These are phyloP conservation scores for Oryzias sinensis DNA, from an alignment of 2,797 vertebrate species.

Conservation along the genomic window DNA sequence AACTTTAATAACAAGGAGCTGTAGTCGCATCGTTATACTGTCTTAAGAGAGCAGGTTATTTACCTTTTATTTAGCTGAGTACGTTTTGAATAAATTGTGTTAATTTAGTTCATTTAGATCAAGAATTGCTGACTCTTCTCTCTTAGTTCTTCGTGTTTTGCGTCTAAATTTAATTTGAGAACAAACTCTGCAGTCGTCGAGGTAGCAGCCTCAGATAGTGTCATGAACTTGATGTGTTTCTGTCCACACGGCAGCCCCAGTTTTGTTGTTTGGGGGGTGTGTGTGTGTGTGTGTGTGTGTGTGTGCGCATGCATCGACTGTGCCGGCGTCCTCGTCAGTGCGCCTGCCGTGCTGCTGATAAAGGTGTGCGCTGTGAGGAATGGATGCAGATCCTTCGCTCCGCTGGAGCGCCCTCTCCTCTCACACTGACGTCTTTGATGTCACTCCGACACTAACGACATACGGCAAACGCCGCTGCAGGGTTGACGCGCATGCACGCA, in stretches of 20 bases:
- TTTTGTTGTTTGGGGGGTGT: too few species aligned
- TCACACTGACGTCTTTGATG: slow-evolving; percentile 57
- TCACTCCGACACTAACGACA: slow-evolving; percentile 38
- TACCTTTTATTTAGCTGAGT: too few species aligned
- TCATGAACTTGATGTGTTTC: slow-evolving; percentile 39
- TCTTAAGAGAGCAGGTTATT: too few species aligned
- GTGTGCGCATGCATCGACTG: slow-evolving; percentile 12
- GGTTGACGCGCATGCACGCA: slow-evolving; percentile 18
- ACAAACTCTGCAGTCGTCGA: not conserved
- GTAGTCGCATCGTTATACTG: slow-evolving; percentile 25
- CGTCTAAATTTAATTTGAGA: too few species aligned
- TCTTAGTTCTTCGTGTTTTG: too few species aligned
- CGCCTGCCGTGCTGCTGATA: slow-evolving; percentile 61
- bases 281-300: not conserved
- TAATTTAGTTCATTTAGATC: too few species aligned
- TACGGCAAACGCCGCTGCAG: slow-evolving; percentile 32
- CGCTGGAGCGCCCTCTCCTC: slow-evolving; percentile 36
- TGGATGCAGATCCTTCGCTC: slow-evolving; percentile 38
- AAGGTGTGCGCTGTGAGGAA: slow-evolving; percentile 55
- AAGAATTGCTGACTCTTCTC: too few species aligned
- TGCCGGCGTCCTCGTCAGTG: slow-evolving; percentile 49
- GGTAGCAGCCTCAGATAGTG: slow-evolving; percentile 27
- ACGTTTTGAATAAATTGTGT: too few species aligned
- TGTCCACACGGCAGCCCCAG: slow-evolving; percentile 25
- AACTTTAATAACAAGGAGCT: slow-evolving; percentile 4